Percentiles rank a stretch among this genome's conserved stretches.
Conservation (phyloP, 2,113 vertebrate species). For the Hepsetus odoe region DNA sequence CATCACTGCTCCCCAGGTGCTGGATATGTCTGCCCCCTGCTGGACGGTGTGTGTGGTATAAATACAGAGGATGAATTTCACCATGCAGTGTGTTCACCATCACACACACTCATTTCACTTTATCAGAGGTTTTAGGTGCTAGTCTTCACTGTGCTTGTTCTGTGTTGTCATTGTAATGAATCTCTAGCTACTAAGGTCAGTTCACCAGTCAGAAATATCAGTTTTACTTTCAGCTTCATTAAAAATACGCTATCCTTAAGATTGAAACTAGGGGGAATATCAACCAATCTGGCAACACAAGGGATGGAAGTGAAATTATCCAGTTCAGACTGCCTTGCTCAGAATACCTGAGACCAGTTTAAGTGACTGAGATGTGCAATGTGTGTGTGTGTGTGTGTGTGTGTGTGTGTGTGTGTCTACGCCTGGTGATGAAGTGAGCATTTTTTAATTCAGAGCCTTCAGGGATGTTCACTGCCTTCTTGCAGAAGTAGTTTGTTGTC, state of each 20-base stretch:
- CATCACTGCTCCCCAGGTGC: no score
- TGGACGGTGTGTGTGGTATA: no score
- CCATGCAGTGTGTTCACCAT: no score
- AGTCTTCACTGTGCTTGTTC: no score
- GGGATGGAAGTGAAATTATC: not conserved
- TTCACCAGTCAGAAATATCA: no score
- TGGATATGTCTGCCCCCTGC: no score
- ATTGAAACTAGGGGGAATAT: not conserved
- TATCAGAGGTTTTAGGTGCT: no score
- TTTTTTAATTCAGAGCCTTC: conserved; percentile 18
- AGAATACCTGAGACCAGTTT: not conserved
- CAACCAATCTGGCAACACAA: not conserved
- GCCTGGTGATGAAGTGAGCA: not conserved
- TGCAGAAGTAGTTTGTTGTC: conserved; percentile 79
- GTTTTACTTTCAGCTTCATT: not conserved
- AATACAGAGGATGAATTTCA: no score
- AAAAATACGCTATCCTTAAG: not conserved
- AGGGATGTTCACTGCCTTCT: conserved; percentile 59
- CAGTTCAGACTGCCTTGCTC: not conserved
- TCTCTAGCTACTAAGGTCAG: no score
- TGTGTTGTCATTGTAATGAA: no score
- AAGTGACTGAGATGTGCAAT: not conserved
- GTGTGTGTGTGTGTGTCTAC: not conserved
- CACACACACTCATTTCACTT: no score
- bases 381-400: not conserved